These are phyloP conservation scores for Crotophaga sulcirostris DNA, from an alignment of 2,113 vertebrate genomes.

Conservation along the genomic window DNA sequence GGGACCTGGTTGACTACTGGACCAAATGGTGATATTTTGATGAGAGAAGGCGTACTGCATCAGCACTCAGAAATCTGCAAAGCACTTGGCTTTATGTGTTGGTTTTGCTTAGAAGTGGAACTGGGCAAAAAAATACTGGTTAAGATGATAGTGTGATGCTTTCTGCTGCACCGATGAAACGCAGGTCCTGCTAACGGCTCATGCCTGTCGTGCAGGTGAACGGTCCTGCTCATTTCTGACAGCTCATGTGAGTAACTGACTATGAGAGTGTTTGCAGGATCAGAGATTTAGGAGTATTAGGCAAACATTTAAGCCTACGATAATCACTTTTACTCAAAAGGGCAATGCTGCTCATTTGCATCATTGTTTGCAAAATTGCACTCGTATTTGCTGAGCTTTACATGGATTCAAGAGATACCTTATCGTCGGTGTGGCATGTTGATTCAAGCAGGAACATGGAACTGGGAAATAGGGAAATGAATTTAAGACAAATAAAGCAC, in stretches of 20 bases:
- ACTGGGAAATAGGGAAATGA: not conserved
- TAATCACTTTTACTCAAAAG: not conserved
- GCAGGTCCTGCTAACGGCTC: not conserved
- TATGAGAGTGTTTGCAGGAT: not conserved
- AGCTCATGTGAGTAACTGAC: not conserved
- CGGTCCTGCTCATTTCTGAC: not conserved
- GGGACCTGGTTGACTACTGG: not conserved
- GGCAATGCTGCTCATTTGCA: not conserved
- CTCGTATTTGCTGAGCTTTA: not conserved
- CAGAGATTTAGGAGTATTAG: not conserved
- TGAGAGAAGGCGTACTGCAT: conserved; percentile 74
- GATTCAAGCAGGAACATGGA: not conserved
- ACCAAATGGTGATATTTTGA: conserved; percentile 66
- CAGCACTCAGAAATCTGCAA: conserved; percentile 66
- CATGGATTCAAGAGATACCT: not conserved
- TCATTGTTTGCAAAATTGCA: not conserved
- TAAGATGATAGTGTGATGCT: not conserved
- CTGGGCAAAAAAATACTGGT: conserved; percentile 51
- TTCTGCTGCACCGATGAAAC: not conserved
- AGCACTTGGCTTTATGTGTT: conserved; percentile 60
- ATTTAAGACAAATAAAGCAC: not conserved
- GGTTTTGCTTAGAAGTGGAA: conserved; percentile 58
- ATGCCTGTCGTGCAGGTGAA: not conserved
- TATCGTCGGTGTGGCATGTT: not conserved
- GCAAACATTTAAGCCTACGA: not conserved